These are phyloP conservation scores for Drosophila seguyi DNA, from an alignment of 1,140 invertebrate genomes.

Conservation along the genomic window DNA sequence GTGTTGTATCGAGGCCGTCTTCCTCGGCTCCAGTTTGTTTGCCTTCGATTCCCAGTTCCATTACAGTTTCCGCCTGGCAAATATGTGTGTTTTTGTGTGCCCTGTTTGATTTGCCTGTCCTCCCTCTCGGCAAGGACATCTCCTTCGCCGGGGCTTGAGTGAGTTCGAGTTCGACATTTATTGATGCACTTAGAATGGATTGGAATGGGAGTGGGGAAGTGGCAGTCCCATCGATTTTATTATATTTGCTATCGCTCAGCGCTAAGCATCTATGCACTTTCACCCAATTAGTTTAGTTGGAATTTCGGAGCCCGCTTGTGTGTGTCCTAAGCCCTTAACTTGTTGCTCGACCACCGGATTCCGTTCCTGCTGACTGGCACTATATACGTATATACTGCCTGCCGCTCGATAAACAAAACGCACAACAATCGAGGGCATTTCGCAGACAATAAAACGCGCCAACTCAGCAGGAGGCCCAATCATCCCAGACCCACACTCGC, in stretches of 20 bases:
- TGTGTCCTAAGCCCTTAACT: conserved; percentile 26
- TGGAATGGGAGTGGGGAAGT: neutral
- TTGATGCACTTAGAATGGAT: conserved; percentile 70
- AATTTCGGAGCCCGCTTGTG: conserved; percentile 31
- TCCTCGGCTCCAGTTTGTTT: conserved; percentile 47
- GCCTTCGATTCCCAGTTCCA: conserved; percentile 53
- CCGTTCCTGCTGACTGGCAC: conserved; percentile 44
- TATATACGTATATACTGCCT: conserved; percentile 25
- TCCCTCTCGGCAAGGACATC: conserved; percentile 26
- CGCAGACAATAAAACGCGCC: conserved; percentile 68
- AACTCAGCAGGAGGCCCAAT: conserved; percentile 58
- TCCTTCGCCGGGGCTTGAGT: conserved; percentile 13
- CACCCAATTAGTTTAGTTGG: conserved; percentile 75
- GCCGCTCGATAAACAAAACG: conserved; percentile 53
- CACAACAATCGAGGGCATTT: conserved; percentile 60
- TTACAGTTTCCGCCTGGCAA: conserved; percentile 50
- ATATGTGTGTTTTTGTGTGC: conserved; percentile 62
- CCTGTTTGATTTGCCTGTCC: conserved; percentile 71
- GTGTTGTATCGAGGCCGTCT: conserved; percentile 10
- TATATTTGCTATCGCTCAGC: conserved; percentile 48
- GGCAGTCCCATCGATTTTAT: conserved; percentile 62
- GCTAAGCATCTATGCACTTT: conserved; percentile 32
- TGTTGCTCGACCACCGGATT: conserved; percentile 32
- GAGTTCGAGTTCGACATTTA: conserved; percentile 60
- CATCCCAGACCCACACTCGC: conserved; percentile 23